Conservation (phyloP, 2,888 invertebrate genomes). For the Carpatolechia fugitivella region DNA sequence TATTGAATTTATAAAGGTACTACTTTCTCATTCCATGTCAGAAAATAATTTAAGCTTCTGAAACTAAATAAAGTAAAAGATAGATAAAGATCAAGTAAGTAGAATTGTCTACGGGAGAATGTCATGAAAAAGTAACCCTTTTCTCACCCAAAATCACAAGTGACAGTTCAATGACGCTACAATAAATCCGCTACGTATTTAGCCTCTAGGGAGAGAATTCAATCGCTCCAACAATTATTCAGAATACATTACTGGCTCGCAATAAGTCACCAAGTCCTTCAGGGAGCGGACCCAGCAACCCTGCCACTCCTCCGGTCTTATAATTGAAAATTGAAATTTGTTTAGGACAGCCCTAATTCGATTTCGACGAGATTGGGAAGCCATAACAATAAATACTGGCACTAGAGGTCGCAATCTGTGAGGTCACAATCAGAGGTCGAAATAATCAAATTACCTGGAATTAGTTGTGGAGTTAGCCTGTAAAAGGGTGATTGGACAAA, state of each 20-base stretch:
- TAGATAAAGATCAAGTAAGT: too few relatives aligned
- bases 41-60: too few relatives aligned
- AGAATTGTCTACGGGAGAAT: too few relatives aligned
- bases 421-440: not conserved
- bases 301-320: slow-evolving; percentile 53
- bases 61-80: too few relatives aligned
- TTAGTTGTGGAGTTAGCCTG: not conserved
- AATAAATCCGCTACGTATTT: slow-evolving; percentile 44
- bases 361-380: slow-evolving; percentile 63
- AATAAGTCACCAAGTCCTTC: slow-evolving; percentile 68
- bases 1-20: too few relatives aligned
- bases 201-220: slow-evolving; percentile 51
- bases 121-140: slow-evolving; percentile 26
- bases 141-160: slow-evolving; percentile 35
- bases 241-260: slow-evolving; percentile 65
- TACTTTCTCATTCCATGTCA: too few relatives aligned
- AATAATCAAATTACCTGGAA: slow-evolving; percentile 4
- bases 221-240: slow-evolving; percentile 64
- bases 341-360: slow-evolving; percentile 74
- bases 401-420: slow-evolving; percentile 44
- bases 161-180: slow-evolving; percentile 13
- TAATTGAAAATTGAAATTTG: slow-evolving; percentile 79
- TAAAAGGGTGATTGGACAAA: not conserved
- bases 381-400: slow-evolving; percentile 69
- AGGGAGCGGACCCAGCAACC: slow-evolving; percentile 44